Base-by-base conservation (phyloP, 2,888 invertebrate genomes). In the Macrosoma leucophasiata region DNA sequence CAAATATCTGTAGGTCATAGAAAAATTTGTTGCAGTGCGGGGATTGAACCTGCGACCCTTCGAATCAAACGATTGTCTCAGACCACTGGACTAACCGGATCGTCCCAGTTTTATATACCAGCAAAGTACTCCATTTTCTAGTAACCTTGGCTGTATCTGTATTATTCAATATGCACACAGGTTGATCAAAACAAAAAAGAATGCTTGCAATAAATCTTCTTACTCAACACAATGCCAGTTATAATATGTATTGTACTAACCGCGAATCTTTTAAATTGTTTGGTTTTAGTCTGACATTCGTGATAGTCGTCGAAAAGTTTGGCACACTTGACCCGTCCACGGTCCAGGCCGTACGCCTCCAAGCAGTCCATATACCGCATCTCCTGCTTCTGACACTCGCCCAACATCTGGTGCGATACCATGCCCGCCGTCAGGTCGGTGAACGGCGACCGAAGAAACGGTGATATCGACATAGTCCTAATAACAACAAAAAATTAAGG, bases 271-370 rank as follows among this genome's bases (percentile, higher is more conserved):
- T 84, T 65, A 10, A 65, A 60, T 57, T 91, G 91, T 57, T 91
- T 91, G 0, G 66, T 65, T 43, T 75, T 67, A 1, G 76, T 71
- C 9, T 86, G 71, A 50, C 95, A 95, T 69, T 95, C 94, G 38
- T 86, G 78, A 51, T 89, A 90, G 66, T 95, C 94, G 0, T 82
- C 77, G 34, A 91, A 82, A 4, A 91, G 62, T 30, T 81, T 65
- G 3, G 67, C 57, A 60, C 95, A 95, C 58, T 90, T 88, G n/a
- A 55, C 56, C 18, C 72, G 50, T 1, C 90, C 91, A 21, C 85
- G 81, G n/a, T 89, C 87, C 6, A 88, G 51, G 1, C 94, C 95
- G 47, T 94, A 93, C 2, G 93, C 94, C 58, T 94, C 93, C 27
- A 93, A 58, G 55, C 94, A 95, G 46, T 94, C 91, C 75, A 91